Base-by-base conservation (phyloP, 1,140 invertebrate species). In the Conus betulinus region DNA sequence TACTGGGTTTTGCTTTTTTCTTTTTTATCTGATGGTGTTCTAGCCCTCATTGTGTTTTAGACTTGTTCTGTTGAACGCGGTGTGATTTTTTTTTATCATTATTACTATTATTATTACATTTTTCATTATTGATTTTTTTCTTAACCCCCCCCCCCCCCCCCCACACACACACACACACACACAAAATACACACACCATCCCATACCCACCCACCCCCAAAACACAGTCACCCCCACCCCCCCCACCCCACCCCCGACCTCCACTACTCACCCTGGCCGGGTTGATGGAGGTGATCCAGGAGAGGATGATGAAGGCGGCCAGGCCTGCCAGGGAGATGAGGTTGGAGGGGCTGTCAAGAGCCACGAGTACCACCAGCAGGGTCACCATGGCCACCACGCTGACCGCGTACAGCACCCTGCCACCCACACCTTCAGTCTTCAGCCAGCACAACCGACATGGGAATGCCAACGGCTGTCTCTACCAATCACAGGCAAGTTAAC, bases 291-390 rank as follows among this genome's bases (percentile, higher is more conserved):
- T 93, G 11, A 94, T 55, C 87, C 92, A 94, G 88, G 92, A 92
- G 17, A 95, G 63, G 11, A 94, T 5, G 25, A 95, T 87, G 88
- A 93, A 95, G 27, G 93, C 85, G 15, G 88, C 89, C 4, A 94
- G 82, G 11, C 94, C 94, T n/a, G 89, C 91, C 7, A 94, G 60
- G 0, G 94, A 93, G 7, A 94, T 76, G 0, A 95, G 90, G 85
- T 94, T 95, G 11, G 89, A n/a, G 11, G 93, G 93, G 15, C 89
- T 91, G 20, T 92, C 88, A 0, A 94, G 71, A 0, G 90, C 93
- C 13, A 95, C 92, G 57, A 94, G 91, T 17, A 93, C 87, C n/a
- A 94, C 91, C n/a, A 95, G 87, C 76, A 94, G 91, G 0, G 91
- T 89, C 23, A 93, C 90, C 11, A 94, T 90, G n/a, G 84, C 86